Evolutionary conservation across 2,888 invertebrate species (phyloP).

Genomic region (Helobdella robusta): DNA sequence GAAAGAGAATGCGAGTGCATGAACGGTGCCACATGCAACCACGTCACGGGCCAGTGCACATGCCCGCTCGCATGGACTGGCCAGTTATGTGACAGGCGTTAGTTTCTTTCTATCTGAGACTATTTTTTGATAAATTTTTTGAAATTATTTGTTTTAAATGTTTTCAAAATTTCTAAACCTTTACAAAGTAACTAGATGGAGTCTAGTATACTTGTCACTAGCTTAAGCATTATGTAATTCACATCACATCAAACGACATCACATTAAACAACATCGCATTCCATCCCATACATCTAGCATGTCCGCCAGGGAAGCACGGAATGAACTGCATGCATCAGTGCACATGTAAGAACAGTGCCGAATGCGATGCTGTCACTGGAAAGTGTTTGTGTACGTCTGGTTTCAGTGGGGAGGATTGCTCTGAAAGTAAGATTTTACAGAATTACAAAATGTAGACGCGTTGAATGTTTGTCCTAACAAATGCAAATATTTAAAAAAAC

Average conservation of each 20-base stretch:
- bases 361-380: conserved; percentile 32
- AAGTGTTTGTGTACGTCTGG: conserved; percentile 39
- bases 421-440: conserved; percentile 29
- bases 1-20: conserved; percentile 44
- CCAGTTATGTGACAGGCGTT: conserved; percentile 41
- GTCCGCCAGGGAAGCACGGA: conserved; percentile 38
- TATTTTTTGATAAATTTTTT: conserved; percentile 8
- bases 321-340: conserved; percentile 38
- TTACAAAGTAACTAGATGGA: too few species aligned
- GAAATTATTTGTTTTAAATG: not conserved
- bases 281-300: conserved; percentile 27
- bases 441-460: not conserved
- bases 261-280: not conserved
- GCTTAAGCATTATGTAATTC: too few species aligned
- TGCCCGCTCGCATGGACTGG: conserved; percentile 40
- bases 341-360: conserved; percentile 40
- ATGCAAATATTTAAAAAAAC: conserved; percentile 3
- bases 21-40: conserved; percentile 70
- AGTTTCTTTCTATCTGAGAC: conserved; percentile 16
- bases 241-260: not conserved
- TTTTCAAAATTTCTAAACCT: too few species aligned
- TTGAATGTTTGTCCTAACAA: conserved; percentile 4
- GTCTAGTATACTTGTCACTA: too few species aligned
- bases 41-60: conserved; percentile 51
- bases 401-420: conserved; percentile 40